A percentile compares a stretch with the other conserved stretches of the same genome.
phyloP scores from a whole-genome alignment of 2,888 invertebrate species.

The Macrosoma leucophasiata region DNA sequence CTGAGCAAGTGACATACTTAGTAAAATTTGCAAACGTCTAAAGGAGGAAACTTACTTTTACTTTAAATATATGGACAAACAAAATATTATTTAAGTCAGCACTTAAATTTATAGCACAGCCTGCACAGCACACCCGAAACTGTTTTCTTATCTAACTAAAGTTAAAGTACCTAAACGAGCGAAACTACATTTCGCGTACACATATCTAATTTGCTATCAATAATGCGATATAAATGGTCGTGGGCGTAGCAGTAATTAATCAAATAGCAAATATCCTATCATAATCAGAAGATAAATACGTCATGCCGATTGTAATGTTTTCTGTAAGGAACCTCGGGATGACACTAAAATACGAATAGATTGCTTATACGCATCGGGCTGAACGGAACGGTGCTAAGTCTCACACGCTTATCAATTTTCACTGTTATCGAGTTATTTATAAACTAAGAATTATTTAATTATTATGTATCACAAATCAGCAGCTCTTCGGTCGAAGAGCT shows the following conservation, averaged over 20 bases:
- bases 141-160: too few relatives aligned
- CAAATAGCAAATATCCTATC: slow-evolving; percentile 24
- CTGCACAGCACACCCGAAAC: too few relatives aligned
- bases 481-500: slow-evolving; percentile 44
- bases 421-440: slow-evolving; percentile 26
- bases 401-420: slow-evolving; percentile 31
- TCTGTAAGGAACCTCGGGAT: slow-evolving; percentile 38
- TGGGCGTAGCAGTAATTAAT: slow-evolving; percentile 4
- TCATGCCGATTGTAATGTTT: slow-evolving; percentile 41
- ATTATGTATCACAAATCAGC: slow-evolving; percentile 55
- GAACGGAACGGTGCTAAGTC: slow-evolving; percentile 34
- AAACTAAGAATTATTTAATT: slow-evolving; percentile 24
- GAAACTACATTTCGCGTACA: too few relatives aligned
- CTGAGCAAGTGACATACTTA: too few relatives aligned
- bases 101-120: too few relatives aligned
- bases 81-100: too few relatives aligned
- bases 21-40: too few relatives aligned
- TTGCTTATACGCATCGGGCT: slow-evolving; percentile 38
- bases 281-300: slow-evolving; percentile 45
- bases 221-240: too few relatives aligned
- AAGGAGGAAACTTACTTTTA: too few relatives aligned
- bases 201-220: too few relatives aligned
- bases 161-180: too few relatives aligned
- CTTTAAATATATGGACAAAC: too few relatives aligned
- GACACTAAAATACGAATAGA: slow-evolving; percentile 34